A percentile compares a stretch with the other conserved stretches of the same genome.
Evolutionary conservation across 1,140 invertebrate genomes (phyloP).

Genomic region (Nasonia giraulti): DNA sequence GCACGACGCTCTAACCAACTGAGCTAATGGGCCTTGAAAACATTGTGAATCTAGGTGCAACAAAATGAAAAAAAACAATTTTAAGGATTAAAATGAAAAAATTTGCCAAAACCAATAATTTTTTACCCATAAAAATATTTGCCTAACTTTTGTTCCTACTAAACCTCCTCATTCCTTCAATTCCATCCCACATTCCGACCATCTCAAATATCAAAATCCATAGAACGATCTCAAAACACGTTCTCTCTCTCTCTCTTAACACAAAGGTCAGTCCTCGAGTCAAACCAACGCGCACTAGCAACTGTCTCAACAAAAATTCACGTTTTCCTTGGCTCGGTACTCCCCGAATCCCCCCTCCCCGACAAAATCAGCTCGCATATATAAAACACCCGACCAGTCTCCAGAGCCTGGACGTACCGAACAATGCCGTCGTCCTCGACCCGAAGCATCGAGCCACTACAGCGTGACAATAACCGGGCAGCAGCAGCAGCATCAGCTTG

Average conservation of each 20-base stretch:
- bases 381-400: background rate
- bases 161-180: no score
- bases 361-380: background rate
- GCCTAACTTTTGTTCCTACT: no score
- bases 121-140: no score
- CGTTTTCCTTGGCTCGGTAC: background rate
- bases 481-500: constrained; percentile 21
- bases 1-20: constrained; percentile 69
- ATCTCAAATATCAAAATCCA: no score
- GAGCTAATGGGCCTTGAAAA: constrained; percentile 62
- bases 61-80: background rate
- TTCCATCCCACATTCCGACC: no score
- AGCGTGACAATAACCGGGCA: background rate
- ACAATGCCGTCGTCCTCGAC: background rate
- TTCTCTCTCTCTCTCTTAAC: background rate
- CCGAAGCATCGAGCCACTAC: constrained; percentile 19
- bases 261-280: background rate
- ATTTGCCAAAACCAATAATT: no score
- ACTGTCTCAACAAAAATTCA: constrained; percentile 1
- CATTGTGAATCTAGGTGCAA: background rate
- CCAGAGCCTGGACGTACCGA: background rate
- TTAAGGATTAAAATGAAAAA: no score
- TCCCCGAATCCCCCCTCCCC: no score
- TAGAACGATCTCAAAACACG: background rate
- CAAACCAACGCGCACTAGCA: background rate